Evolutionary conservation across 2,888 invertebrate genomes (phyloP).

Genomic region (Drosophila algonquin): DNA sequence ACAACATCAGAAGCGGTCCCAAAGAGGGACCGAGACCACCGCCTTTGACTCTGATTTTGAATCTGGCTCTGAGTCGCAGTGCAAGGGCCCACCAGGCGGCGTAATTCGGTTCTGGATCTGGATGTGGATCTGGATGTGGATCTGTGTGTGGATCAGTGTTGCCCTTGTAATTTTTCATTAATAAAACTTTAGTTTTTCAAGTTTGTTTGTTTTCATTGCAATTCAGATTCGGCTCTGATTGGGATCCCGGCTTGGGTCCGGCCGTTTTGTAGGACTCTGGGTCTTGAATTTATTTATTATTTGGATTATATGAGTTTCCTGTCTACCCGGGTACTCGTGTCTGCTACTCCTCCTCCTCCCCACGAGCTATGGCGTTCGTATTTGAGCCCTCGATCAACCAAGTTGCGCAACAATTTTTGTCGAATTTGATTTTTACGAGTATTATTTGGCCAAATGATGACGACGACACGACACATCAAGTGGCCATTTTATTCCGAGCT

Average conservation of each 20-base stretch:
- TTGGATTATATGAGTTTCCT: slow-evolving; percentile 59
- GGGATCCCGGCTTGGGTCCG: slow-evolving; percentile 1
- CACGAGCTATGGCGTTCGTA: slow-evolving; percentile 17
- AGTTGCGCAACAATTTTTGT: slow-evolving; percentile 64
- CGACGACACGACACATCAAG: slow-evolving; percentile 46
- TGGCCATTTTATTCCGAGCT: slow-evolving; percentile 66
- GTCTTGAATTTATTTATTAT: slow-evolving; percentile 41
- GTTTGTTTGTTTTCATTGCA: slow-evolving; percentile 44
- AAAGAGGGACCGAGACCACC: slow-evolving; percentile 2
- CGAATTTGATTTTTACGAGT: slow-evolving; percentile 37
- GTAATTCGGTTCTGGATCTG: slow-evolving; percentile 57
- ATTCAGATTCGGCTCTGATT: slow-evolving; percentile 16
- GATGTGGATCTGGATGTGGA: neutral
- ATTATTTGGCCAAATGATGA: slow-evolving; percentile 2
- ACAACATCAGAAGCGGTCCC: slow-evolving; percentile 13
- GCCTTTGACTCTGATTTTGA: too few species aligned
- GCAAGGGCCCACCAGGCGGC: slow-evolving; percentile 24
- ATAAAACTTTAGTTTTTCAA: slow-evolving; percentile 12
- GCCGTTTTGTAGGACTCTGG: slow-evolving; percentile 11
- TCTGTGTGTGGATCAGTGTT: neutral
- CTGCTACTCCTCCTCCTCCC: neutral
- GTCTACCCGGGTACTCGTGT: slow-evolving; percentile 50
- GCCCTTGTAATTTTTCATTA: slow-evolving; percentile 22
- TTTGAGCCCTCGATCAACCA: slow-evolving; percentile 20
- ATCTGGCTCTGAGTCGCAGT: neutral